Percentiles rank a stretch among this genome's conserved stretches.
Evolutionary conservation across 1,140 invertebrate genomes (phyloP).

Genomic region (Triops longicaudatus): DNA sequence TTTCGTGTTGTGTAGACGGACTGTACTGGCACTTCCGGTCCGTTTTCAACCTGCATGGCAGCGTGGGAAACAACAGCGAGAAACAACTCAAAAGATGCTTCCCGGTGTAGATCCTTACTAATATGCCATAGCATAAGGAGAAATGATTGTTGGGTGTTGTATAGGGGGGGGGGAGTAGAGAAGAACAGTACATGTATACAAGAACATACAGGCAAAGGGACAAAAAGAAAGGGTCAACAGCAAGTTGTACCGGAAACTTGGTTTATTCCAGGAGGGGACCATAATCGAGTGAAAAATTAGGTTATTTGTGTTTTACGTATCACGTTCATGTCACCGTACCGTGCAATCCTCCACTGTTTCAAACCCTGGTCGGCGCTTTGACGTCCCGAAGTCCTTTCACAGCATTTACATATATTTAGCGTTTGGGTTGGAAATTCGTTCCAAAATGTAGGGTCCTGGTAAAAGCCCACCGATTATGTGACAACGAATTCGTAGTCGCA

Average conservation of each 20-base stretch:
- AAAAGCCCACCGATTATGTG: neutral
- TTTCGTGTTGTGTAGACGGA: neutral
- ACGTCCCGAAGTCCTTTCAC: neutral
- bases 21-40: conserved; percentile 5
- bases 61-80: conserved; percentile 6
- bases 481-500: neutral
- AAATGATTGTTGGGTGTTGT: neutral
- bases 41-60: conserved; percentile 3
- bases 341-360: neutral
- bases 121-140: neutral
- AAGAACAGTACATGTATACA: neutral
- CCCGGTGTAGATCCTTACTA: neutral
- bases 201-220: neutral
- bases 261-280: neutral
- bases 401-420: neutral
- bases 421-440: neutral
- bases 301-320: conserved; percentile 15
- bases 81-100: neutral
- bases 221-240: neutral
- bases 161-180: neutral
- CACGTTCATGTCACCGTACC: conserved; percentile 2
- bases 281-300: neutral
- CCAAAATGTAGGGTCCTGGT: neutral
- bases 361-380: neutral
- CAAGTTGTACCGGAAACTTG: neutral